Evolutionary conservation across 2,888 invertebrate species (phyloP).

Genomic region (Hypolimnas misippus): DNA sequence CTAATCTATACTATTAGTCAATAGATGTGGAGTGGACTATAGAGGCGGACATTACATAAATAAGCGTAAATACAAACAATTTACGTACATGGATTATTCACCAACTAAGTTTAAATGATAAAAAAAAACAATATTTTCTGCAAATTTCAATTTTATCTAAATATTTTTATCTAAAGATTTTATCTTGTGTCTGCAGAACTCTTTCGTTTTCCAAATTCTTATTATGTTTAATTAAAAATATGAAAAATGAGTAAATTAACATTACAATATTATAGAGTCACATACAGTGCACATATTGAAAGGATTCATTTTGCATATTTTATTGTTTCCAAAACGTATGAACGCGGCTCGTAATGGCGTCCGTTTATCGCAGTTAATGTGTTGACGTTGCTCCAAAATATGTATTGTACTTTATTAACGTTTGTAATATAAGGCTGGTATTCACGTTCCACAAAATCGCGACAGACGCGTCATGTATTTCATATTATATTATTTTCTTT

Average conservation of each 20-base stretch:
- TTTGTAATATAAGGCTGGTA: slow-evolving; percentile 3
- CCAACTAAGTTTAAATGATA: no score
- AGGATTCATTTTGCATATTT: slow-evolving; percentile 34
- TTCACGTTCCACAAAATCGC: background rate
- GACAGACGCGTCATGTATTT: background rate
- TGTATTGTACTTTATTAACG: slow-evolving; percentile 30
- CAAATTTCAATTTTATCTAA: no score
- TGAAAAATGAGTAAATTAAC: background rate
- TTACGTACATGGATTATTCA: no score
- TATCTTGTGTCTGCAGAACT: no score
- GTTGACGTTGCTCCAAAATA: slow-evolving; percentile 34
- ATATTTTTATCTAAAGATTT: background rate
- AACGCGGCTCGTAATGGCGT: slow-evolving; percentile 27
- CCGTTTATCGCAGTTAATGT: slow-evolving; percentile 34
- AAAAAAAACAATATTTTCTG: no score
- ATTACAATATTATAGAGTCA: background rate
- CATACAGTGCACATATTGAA: slow-evolving; percentile 16
- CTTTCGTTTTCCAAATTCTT: no score
- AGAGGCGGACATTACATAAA: no score
- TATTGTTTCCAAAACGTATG: slow-evolving; percentile 33
- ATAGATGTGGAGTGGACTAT: no score
- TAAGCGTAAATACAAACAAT: no score
- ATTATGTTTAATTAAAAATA: background rate
- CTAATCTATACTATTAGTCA: no score
- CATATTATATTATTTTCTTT: no score